Conservation (phyloP, 2,888 invertebrate genomes). For the Phanerotoma sp. region DNA sequence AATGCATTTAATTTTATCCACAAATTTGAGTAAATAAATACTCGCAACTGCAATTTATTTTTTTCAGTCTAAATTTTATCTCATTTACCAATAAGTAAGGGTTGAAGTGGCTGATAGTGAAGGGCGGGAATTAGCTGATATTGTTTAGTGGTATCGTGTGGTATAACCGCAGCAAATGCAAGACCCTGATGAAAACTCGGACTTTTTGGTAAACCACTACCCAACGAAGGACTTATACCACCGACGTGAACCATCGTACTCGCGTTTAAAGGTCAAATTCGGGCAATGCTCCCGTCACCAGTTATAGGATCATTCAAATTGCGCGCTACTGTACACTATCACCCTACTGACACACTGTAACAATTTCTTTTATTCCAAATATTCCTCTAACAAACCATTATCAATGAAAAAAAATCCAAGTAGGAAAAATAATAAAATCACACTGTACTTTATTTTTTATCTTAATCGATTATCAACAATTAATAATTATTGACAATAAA, state of each 20-base stretch:
- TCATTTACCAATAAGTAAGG: conserved; percentile 50
- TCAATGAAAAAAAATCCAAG: too few species aligned
- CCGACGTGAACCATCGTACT: conserved; percentile 53
- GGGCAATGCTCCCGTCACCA: conserved; percentile 16
- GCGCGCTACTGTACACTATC: not conserved
- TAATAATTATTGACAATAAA: too few species aligned
- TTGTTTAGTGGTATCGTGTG: conserved; percentile 41
- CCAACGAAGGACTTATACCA: conserved; percentile 49
- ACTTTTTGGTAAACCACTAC: conserved; percentile 76
- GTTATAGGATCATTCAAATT: conserved; percentile 16
- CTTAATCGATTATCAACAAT: too few species aligned
- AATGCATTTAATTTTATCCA: not conserved
- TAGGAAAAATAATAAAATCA: too few species aligned
- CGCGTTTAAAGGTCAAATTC: conserved; percentile 6
- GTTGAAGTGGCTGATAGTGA: conserved; percentile 52
- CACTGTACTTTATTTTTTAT: too few species aligned
- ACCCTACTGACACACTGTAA: not conserved
- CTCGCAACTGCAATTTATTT: too few species aligned
- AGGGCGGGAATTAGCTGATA: conserved; percentile 43
- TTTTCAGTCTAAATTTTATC: not conserved
- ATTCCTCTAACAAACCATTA: too few species aligned
- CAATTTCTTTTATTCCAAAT: too few species aligned
- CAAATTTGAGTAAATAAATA: not conserved
- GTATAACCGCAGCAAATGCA: conserved; percentile 69
- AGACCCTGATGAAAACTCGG: conserved; percentile 86